These are phyloP conservation scores for Acanthoscelides obtectus DNA, from an alignment of 2,888 invertebrate species.

Conservation along the genomic window DNA sequence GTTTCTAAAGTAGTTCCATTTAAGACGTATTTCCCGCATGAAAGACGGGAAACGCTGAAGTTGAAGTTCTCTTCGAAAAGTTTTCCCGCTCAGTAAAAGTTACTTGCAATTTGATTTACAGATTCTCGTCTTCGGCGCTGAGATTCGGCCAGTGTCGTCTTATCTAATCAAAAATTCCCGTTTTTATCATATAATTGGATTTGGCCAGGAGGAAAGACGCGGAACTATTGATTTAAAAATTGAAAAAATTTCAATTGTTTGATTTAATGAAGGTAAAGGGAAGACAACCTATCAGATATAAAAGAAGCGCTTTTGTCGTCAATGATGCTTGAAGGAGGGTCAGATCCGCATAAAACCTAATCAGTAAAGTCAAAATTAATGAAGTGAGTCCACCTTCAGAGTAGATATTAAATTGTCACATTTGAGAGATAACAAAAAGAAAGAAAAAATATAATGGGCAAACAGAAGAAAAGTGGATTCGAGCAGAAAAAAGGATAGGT, in stretches of 20 bases:
- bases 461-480: too few species aligned
- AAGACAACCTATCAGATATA: too few species aligned
- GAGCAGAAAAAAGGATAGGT: too few species aligned
- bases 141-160: background rate
- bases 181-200: background rate
- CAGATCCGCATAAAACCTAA: too few species aligned
- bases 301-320: too few species aligned
- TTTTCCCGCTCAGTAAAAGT: background rate
- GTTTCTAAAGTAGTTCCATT: background rate
- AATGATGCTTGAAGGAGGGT: too few species aligned
- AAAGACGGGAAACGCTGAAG: background rate
- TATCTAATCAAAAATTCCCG: background rate
- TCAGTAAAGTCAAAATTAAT: too few species aligned
- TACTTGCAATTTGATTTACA: background rate
- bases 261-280: background rate
- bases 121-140: background rate
- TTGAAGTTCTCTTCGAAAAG: background rate
- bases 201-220: background rate
- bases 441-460: too few species aligned
- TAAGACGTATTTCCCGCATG: background rate
- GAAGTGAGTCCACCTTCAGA: too few species aligned
- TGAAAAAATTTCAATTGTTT: background rate
- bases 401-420: too few species aligned
- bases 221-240: background rate
- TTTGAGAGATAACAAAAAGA: too few species aligned